phyloP scores from a whole-genome alignment of 2,797 vertebrate species.

The Dallia pectoralis region DNA sequence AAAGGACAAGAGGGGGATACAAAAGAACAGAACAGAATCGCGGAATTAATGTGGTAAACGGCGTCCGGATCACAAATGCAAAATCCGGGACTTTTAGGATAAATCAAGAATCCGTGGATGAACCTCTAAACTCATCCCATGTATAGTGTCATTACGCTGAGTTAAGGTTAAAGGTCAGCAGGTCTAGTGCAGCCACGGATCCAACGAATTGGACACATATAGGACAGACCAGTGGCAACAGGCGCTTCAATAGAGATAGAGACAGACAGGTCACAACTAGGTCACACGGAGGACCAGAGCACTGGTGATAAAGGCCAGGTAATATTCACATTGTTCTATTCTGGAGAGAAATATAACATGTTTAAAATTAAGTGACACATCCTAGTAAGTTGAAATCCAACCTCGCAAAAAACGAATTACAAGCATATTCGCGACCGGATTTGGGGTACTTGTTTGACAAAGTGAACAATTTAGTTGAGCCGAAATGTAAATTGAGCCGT shows the following conservation, averaged over 20 bases:
- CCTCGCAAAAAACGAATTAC: not conserved
- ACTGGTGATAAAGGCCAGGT: conserved; percentile 36
- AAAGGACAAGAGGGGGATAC: conserved; percentile 67
- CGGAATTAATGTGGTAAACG: conserved; percentile 65
- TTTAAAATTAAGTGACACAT: not conserved
- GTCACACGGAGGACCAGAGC: conserved; percentile 23
- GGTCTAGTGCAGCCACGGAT: conserved; percentile 2
- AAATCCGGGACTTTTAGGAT: not conserved
- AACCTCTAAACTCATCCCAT: not conserved
- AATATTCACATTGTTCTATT: conserved; percentile 22
- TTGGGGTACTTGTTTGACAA: not conserved
- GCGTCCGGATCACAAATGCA: not conserved
- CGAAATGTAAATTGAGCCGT: not conserved
- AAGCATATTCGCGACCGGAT: not conserved
- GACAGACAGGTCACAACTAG: conserved; percentile 23
- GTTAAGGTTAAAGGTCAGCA: conserved; percentile 45
- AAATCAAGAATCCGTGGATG: not conserved
- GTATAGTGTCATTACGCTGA: conserved; percentile 24
- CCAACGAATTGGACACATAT: conserved; percentile 25
- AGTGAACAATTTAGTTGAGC: not conserved
- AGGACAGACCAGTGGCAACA: conserved; percentile 48
- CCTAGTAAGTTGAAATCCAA: not conserved
- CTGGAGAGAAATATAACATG: conserved; percentile 5
- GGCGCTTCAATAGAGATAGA: conserved; percentile 53
- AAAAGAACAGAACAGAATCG: conserved; percentile 38